A percentile compares a stretch with the other conserved stretches of the same genome.
These are phyloP conservation scores for Disparrhopalites patrizii DNA, from an alignment of 2,888 invertebrate genomes.

Conservation along the genomic window DNA sequence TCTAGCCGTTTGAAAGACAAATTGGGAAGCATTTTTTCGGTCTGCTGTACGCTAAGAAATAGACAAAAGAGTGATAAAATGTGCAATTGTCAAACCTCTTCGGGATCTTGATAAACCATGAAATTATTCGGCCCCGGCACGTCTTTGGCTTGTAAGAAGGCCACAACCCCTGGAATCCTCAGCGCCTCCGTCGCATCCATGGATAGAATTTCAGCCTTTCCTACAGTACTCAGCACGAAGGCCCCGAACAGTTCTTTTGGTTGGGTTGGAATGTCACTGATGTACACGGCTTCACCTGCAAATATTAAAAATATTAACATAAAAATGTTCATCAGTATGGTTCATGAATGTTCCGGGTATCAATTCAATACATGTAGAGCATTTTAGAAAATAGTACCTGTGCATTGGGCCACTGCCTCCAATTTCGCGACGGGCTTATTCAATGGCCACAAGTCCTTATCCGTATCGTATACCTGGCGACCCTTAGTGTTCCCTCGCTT, in stretches of 20 bases:
- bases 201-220: conserved; percentile 58
- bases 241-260: conserved; percentile 67
- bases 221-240: conserved; percentile 63
- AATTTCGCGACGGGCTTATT: conserved; percentile 70
- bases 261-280: conserved; percentile 66
- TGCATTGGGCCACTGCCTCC: conserved; percentile 62
- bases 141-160: conserved; percentile 50
- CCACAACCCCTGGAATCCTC: conserved; percentile 51
- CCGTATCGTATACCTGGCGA: conserved; percentile 65
- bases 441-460: conserved; percentile 65
- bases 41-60: not conserved
- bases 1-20: conserved; percentile 45
- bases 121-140: conserved; percentile 51
- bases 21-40: not conserved
- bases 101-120: conserved; percentile 47
- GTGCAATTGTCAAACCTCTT: too few relatives aligned
- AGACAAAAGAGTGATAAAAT: too few relatives aligned
- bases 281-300: conserved; percentile 63
- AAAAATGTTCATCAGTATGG: not conserved
- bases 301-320: conserved; percentile 55
- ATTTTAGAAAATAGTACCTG: conserved; percentile 55
- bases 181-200: conserved; percentile 65
- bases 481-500: conserved; percentile 65
- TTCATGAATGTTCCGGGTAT: not conserved
- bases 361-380: not conserved